Base-by-base conservation (phyloP, 2,113 vertebrate species). In the Philantomba maxwellii region DNA sequence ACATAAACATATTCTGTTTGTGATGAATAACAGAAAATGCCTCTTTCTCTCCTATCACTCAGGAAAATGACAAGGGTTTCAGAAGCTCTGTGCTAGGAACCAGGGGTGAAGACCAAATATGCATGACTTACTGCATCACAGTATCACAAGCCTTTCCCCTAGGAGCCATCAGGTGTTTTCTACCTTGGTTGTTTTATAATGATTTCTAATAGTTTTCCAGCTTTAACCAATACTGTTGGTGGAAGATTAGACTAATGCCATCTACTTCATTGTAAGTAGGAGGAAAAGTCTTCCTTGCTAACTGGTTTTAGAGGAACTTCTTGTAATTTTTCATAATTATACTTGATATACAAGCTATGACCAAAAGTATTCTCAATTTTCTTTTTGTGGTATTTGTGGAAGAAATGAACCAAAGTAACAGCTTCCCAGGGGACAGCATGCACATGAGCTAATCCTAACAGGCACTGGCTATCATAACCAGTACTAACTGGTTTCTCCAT, bases 371-470 rank as follows among this genome's bases (percentile, higher is more conserved):
- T 88, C 92, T 62, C 81, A 64, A 19, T 88, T 11, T 70, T 53
- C 64, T 91, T 82, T 89, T 36, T 53, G 33, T 55, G 58, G 47
- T 90, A 92, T 94, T 57, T 80, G 49, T 88, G 78, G 89, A 97
- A 92, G 81, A 87, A 90, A 84, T 64, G 53, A 87, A 83, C 14
- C 28, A 66, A 82, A 66, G 1, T n/a, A 75, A 70, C 60, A 60
- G 11, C 25, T 47, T 91, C 39, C 33, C 33, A 36, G 36, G 47
- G 53, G 57, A 75, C 2, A 82, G 87, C n/a, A 33, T 0, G 5
- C 49, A 45, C 17, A 53, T 3, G 55, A 77, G 75, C 55, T 33
- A 53, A 73, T 39, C 66, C 21, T 73, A 73, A 28, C 13, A 16
- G 2, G 66, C 19, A 13, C n/a, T 73, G 23, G 51, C 25, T 21